Evolutionary conservation across 2,797 vertebrate genomes (phyloP).

Genomic region (Poeciliopsis infans): DNA sequence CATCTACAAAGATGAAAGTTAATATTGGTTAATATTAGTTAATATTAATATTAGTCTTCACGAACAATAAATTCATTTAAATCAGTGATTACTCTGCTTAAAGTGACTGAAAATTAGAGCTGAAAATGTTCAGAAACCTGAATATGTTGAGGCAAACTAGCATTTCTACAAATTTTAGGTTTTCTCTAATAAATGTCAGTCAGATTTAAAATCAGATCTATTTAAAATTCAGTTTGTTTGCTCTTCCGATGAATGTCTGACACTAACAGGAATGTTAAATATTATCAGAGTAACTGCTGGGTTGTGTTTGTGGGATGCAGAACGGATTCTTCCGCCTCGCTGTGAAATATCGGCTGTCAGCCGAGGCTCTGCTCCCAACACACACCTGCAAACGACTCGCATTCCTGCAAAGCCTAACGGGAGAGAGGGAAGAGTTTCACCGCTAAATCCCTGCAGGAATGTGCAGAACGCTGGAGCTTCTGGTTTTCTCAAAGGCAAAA

Average conservation of each 20-base stretch:
- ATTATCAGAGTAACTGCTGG: neutral
- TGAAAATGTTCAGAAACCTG: neutral
- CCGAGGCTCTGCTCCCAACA: constrained; percentile 25
- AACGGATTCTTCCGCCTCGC: constrained; percentile 42
- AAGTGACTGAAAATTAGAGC: neutral
- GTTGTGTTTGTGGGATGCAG: constrained; percentile 6
- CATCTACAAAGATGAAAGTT: neutral
- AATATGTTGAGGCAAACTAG: neutral
- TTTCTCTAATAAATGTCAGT: neutral
- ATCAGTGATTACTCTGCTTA: neutral
- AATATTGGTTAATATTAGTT: neutral
- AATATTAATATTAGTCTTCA: neutral
- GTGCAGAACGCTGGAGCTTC: constrained; percentile 43
- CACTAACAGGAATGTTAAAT: neutral
- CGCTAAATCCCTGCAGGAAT: constrained; percentile 65
- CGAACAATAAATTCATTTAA: neutral
- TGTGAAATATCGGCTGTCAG: constrained; percentile 64
- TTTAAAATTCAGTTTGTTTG: neutral
- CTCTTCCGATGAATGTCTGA: neutral
- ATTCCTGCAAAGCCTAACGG: constrained; percentile 66
- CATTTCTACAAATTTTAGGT: neutral
- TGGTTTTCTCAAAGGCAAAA: neutral
- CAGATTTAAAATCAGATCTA: neutral
- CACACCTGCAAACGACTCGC: constrained; percentile 61
- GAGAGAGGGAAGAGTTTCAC: constrained; percentile 48